Evolutionary conservation across 2,888 invertebrate genomes (phyloP), one percentile per base, ranked within the genome.

Genomic region (Tiliacea citrago): DNA sequence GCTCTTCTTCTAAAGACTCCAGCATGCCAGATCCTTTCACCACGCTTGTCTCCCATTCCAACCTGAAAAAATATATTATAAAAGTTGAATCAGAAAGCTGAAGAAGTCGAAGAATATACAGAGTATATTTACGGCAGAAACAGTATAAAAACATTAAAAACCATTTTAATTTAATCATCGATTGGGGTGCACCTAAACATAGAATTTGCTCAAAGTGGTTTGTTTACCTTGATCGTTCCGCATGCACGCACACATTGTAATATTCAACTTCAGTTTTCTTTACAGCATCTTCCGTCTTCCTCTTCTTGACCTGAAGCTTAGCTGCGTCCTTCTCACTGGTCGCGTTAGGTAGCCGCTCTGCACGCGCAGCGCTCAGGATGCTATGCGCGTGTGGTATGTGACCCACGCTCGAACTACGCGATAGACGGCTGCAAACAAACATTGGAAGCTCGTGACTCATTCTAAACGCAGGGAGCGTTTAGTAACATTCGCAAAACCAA

Each of bases 261-360:
- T 99, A 99, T 91, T 99, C 99, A 79, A 98, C 98, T 95, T 99
- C 99, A 68, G 99, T 98, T 92, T 99, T 98, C 91, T 98, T 98
- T 51, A 99, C 98, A 8, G 98, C 97, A 90, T 99, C 99, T 94
- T 99, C 98, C 42, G 98, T 98, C 95, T 99, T 99, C 86, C 98
- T 97, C 90, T 98, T 98, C 91, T 99, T 99, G 77, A 98, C 97
- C 93, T 99, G 99, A 91, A 99, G 94, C 97, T 99, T 97, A 51
- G 97, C 97, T 78, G 97, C 97, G 89, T 98, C 98, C 85, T 97
- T 97, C 84, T 97, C 97, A 79, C 87, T 97, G 21, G 94, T 89
- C 21, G 92, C 89, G 74, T 90, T 90, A 21, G 92, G 81, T 9
- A 93, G 86, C 35, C 96, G 92, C 75, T 96, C 96, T 5, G 95